Conservation (phyloP, 2,797 vertebrate genomes). For the Oryzias sinensis region DNA sequence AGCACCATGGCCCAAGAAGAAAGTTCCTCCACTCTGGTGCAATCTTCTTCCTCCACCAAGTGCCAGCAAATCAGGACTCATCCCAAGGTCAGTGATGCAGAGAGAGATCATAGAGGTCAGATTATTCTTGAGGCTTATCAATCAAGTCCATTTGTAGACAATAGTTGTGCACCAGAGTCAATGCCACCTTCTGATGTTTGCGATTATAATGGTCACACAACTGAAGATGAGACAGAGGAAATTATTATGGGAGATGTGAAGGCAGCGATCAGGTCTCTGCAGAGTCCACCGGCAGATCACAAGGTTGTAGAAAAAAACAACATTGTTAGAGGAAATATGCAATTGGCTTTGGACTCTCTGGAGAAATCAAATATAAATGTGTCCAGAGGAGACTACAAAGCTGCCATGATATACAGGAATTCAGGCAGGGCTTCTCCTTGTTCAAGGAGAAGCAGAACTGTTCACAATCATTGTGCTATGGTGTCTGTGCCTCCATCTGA, state of each 20-base stretch:
- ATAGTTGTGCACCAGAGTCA: constrained; percentile 76
- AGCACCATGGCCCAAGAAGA: constrained; percentile 63
- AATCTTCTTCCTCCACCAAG: constrained; percentile 61
- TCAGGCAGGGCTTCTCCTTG: constrained; percentile 74
- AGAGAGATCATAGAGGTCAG: constrained; percentile 72
- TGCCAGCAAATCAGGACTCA: constrained; percentile 76
- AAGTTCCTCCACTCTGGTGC: constrained; percentile 46
- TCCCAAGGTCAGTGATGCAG: constrained; percentile 92
- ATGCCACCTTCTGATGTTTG: constrained; percentile 68
- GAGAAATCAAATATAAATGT: constrained; percentile 87
- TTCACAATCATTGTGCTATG: constrained; percentile 81
- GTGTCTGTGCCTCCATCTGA: constrained; percentile 79
- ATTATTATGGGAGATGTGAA: constrained; percentile 85
- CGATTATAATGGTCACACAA: constrained; percentile 79
- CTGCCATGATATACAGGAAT: constrained; percentile 89
- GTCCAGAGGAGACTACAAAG: constrained; percentile 86
- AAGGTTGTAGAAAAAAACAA: constrained; percentile 84
- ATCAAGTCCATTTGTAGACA: constrained; percentile 74
- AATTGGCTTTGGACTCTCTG: constrained; percentile 80
- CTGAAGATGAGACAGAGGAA: constrained; percentile 80
- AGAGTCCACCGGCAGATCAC: constrained; percentile 82
- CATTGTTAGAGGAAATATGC: constrained; percentile 81
- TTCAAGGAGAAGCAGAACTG: constrained; percentile 78
- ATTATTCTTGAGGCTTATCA: constrained; percentile 70
- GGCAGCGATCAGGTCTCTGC: constrained; percentile 85